A percentile compares a stretch with the other conserved stretches of the same genome.
Evolutionary conservation across 1,140 invertebrate species (phyloP).

Genomic region (Rhyacophila brunnea): DNA sequence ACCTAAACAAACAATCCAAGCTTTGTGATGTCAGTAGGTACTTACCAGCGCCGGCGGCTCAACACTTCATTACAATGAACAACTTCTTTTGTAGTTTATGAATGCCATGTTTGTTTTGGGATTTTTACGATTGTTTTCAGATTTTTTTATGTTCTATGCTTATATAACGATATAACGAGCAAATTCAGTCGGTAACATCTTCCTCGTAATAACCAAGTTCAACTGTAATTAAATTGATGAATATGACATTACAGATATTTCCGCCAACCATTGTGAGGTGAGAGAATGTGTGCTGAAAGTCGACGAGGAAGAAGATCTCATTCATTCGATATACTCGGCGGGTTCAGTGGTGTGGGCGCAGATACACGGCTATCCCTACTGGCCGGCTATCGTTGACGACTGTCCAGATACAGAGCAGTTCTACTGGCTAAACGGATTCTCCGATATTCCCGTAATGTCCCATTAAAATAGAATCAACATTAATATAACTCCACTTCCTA

Average conservation of each 20-base stretch:
- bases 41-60: too few relatives aligned
- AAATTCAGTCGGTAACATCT: too few relatives aligned
- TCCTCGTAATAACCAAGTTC: too few relatives aligned
- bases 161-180: too few relatives aligned
- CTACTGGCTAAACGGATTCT: conserved; percentile 56
- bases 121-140: too few relatives aligned
- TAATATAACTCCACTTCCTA: too few relatives aligned
- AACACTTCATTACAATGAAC: too few relatives aligned
- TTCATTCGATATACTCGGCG: conserved; percentile 56
- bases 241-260: conserved; percentile 44
- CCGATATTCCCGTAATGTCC: conserved; percentile 52
- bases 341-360: conserved; percentile 68
- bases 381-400: conserved; percentile 73
- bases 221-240: background rate
- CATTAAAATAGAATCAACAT: background rate
- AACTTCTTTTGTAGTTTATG: too few relatives aligned
- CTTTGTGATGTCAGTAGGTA: too few relatives aligned
- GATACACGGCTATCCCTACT: conserved; percentile 65
- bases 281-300: conserved; percentile 47
- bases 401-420: conserved; percentile 62
- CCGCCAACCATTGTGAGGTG: conserved; percentile 50
- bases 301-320: conserved; percentile 54
- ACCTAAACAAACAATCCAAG: too few relatives aligned
- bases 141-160: too few relatives aligned
- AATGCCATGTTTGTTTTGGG: too few relatives aligned